These are phyloP conservation scores for Trichomalopsis sarcophagae DNA, from an alignment of 1,140 invertebrate genomes.

Conservation along the genomic window DNA sequence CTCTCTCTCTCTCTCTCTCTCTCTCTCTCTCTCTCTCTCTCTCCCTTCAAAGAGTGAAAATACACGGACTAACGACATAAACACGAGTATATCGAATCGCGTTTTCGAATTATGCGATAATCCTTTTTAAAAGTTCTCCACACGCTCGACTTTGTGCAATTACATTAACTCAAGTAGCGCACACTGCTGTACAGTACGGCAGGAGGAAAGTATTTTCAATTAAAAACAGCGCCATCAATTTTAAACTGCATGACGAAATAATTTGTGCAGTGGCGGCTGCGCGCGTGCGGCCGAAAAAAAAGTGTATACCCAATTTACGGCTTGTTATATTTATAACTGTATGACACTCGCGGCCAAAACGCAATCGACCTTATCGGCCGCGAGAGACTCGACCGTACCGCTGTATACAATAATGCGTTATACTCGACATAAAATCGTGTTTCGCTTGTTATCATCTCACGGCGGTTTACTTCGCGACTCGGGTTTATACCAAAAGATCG, in stretches of 20 bases:
- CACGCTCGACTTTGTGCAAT: conserved; percentile 13
- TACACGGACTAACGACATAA: background rate
- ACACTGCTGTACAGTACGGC: too few relatives aligned
- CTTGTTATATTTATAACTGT: conserved; percentile 5
- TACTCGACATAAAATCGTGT: conserved; percentile 2
- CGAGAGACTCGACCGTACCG: background rate
- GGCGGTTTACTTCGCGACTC: too few relatives aligned
- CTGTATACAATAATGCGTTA: background rate
- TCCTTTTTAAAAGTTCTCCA: background rate
- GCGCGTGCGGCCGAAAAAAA: background rate
- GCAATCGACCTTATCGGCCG: conserved; percentile 19
- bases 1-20: too few relatives aligned
- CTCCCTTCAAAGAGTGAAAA: too few relatives aligned
- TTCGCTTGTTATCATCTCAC: background rate
- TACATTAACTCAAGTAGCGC: conserved; percentile 25
- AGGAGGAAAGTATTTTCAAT: conserved; percentile 35
- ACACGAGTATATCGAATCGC: background rate
- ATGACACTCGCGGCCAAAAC: conserved; percentile 21
- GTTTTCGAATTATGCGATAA: background rate
- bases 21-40: too few relatives aligned
- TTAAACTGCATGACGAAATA: conserved; percentile 38
- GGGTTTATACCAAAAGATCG: background rate
- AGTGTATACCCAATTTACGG: background rate
- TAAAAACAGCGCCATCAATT: conserved; percentile 39
- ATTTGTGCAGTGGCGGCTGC: background rate